Percentiles rank a stretch among this genome's conserved stretches.
phyloP scores from a whole-genome alignment of 2,797 vertebrate genomes.

The Triplophysa yarkandensis region DNA sequence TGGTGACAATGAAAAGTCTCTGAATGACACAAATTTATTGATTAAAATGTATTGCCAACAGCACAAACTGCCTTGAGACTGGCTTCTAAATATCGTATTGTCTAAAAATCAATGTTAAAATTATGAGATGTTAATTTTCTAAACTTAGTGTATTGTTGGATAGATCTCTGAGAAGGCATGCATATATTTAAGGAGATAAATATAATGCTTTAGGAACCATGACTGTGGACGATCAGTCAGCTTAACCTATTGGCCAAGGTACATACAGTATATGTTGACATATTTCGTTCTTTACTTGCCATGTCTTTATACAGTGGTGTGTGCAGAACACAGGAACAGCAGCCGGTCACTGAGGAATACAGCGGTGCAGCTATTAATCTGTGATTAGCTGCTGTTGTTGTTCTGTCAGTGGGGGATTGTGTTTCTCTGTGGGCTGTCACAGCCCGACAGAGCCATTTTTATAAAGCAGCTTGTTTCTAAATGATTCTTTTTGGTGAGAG shows the following conservation, averaged over 20 bases:
- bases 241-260: neutral
- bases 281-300: neutral
- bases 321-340: constrained; percentile 23
- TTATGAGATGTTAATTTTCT: too few relatives aligned
- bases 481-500: neutral
- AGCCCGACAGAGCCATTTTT: constrained; percentile 7
- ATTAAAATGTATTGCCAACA: too few relatives aligned
- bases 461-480: constrained; percentile 8
- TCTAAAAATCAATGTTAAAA: neutral
- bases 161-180: neutral
- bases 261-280: neutral
- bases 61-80: too few relatives aligned
- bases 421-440: constrained; percentile 36
- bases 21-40: too few relatives aligned
- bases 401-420: constrained; percentile 32
- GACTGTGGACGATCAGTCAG: too few relatives aligned
- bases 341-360: constrained; percentile 35
- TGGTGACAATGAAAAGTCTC: too few relatives aligned
- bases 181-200: too few relatives aligned
- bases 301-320: neutral
- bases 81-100: too few relatives aligned
- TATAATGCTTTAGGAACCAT: neutral
- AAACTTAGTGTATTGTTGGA: neutral
- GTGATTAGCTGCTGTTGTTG: constrained; percentile 40
- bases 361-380: constrained; percentile 43